phyloP scores from a whole-genome alignment of 2,113 vertebrate genomes.

The Grammomys dolichurus region DNA sequence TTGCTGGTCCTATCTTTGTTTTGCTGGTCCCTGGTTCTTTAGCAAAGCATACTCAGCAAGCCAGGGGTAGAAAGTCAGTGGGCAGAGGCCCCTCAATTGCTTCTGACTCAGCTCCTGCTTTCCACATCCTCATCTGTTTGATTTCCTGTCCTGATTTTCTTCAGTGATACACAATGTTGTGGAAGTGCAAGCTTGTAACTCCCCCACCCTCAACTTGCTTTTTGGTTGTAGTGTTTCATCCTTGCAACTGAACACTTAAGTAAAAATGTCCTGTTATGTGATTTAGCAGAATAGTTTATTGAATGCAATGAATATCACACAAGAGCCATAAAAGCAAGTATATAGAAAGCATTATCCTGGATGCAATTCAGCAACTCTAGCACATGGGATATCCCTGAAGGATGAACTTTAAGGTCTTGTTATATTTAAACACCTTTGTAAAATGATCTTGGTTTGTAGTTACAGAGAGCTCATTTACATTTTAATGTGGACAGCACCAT shows the following conservation, averaged over 20 bases:
- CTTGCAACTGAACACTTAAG: neutral
- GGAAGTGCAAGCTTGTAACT: neutral
- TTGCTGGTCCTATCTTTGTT: neutral
- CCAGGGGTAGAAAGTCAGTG: neutral
- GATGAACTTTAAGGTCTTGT: constrained; percentile 13
- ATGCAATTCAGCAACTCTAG: neutral
- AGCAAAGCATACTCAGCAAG: neutral
- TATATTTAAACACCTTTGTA: constrained; percentile 69
- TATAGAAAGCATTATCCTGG: constrained; percentile 13
- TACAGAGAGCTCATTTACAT: constrained; percentile 70
- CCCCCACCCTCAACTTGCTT: neutral
- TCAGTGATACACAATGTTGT: neutral
- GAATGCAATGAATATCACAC: neutral
- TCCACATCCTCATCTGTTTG: neutral
- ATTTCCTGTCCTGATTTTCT: neutral
- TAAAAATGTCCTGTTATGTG: constrained; percentile 26
- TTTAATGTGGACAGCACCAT: constrained; percentile 63
- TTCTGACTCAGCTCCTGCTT: neutral
- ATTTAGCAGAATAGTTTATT: constrained; percentile 46
- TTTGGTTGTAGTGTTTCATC: neutral
- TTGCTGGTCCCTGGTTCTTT: neutral
- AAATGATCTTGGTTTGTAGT: constrained; percentile 61
- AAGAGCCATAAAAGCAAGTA: constrained; percentile 52
- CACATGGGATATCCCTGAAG: constrained; percentile 36
- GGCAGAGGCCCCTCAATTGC: neutral